Base-by-base conservation (phyloP, 2,797 vertebrate species). In the Sebastes hopkinsi region DNA sequence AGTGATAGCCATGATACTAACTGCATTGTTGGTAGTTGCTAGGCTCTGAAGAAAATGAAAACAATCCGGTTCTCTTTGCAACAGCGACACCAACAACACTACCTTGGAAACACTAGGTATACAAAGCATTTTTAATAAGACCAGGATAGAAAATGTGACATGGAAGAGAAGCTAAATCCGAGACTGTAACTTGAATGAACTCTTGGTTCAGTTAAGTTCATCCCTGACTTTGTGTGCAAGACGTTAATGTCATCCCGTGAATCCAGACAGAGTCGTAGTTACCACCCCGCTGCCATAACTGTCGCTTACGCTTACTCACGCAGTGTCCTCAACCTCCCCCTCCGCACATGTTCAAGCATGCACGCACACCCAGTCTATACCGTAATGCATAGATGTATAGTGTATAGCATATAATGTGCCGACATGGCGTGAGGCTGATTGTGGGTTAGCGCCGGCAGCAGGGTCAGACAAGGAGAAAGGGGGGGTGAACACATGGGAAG, bases 391-490 rank as follows among this genome's bases (percentile, higher is more conserved):
- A 61, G 58, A 71, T 42, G 59, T 32, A 42, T 16, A 22, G 38
- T 38, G 61, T 29, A 36, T 16, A 18, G 55, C 58, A 9, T 8
- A 27, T 60, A 61, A 34, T 50, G 74, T 58, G 70, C 74, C 81
- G 88, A 89, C 83, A 77, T 87, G 75, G 81, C 78, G 65, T 78
- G 85, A 83, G 86, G 69, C 75, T 20, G 59, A 74, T 42, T 82
- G 81, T 77, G 68, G 32, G 81, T 87, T 83, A 66, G 27, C 30
- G 22, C 58, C 67, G 4, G 80, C 68, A 85, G 85, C 77, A 64
- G 88, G 91, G 89, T 88, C 82, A 77, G 55, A 77, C 69, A 76
- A 84, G 89, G 89, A 76, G 81, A 74, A 80, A 72, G 66, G 72
- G 69, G 56, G 65, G 71, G 11, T 2, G 61, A 46, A 38, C 56